Base-by-base conservation (phyloP, 1,140 invertebrate species). In the Lepidurus couesii region DNA sequence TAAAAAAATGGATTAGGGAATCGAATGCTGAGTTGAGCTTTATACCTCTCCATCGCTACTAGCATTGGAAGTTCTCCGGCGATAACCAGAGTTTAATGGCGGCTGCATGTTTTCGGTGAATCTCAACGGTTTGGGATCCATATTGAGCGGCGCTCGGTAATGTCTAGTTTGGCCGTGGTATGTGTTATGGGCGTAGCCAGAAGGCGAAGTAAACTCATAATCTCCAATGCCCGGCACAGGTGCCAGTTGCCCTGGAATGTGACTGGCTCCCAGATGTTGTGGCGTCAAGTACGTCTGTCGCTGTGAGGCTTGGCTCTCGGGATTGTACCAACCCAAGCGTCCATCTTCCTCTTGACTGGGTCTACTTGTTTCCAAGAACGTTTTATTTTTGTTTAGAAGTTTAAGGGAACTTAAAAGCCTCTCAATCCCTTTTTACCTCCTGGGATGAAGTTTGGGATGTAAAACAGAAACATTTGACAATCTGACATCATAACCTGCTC, bases 401-500 rank as follows among this genome's bases (percentile, higher is more conserved):
- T 16, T 74, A n/a, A 44, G 16, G 21, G 8, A 7, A 16, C 1
- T 13, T 24, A 44, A 78, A 24, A 42, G 11, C 42, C 3, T 44
- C 43, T 42, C 42, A 73, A 21, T 13, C 13, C 16, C 16, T 34
- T 43, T 45, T 43, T 44, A 73, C 74, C 78, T 75, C 42, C 73
- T 87, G 11, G 91, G 90, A 82, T 91, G 90, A 44, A 94, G 84
- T 78, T 89, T 89, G 6, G 94, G 93, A 87, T 95, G 93, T 79
- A 95, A 87, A 0, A 92, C 91, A 79, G 91, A 91, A 75, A 94
- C 89, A 83, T 95, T 95, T 42, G 93, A 93, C 83, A 95, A 88
- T 82, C 94, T 88, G 34, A 98, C 91, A 86, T 97, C 95, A 83
- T 94, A 96, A 1, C 95, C 96, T 42, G 93, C 92, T 0, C 92